Evolutionary conservation across 2,113 vertebrate genomes (phyloP).

Genomic region (Rhinopithecus roxellana): DNA sequence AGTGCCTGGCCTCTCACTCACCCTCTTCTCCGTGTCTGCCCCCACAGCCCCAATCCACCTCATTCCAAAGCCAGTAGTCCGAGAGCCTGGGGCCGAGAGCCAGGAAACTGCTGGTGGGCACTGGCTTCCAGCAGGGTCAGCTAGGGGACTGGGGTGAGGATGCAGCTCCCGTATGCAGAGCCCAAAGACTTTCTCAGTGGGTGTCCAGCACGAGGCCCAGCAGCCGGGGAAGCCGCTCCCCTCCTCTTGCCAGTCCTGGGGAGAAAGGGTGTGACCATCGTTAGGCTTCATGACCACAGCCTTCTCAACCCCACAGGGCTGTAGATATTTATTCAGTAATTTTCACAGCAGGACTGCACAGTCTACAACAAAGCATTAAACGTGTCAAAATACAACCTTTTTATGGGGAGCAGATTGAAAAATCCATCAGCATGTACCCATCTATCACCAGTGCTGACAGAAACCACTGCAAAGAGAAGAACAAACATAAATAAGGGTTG

Average conservation of each 20-base stretch:
- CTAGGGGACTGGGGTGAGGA: rapidly evolving
- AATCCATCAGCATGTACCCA: neutral
- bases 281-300: rapidly evolving
- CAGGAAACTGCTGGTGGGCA: too few species aligned
- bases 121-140: neutral
- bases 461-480: neutral
- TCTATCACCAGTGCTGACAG: constrained; percentile 31
- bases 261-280: neutral
- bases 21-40: rapidly evolving
- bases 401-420: constrained; percentile 48
- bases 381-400: constrained; percentile 37
- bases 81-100: neutral
- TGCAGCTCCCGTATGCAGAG: neutral
- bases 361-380: neutral
- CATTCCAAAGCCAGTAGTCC: neutral
- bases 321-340: neutral
- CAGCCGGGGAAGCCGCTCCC: too few species aligned
- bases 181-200: neutral
- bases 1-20: too few species aligned
- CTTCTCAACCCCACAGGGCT: neutral
- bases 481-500: neutral
- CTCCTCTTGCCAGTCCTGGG: neutral
- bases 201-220: rapidly evolving
- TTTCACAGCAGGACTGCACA: neutral
- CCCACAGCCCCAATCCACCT: neutral